phyloP scores from a whole-genome alignment of 1,140 invertebrate genomes.

The Kradibia gibbosae region DNA sequence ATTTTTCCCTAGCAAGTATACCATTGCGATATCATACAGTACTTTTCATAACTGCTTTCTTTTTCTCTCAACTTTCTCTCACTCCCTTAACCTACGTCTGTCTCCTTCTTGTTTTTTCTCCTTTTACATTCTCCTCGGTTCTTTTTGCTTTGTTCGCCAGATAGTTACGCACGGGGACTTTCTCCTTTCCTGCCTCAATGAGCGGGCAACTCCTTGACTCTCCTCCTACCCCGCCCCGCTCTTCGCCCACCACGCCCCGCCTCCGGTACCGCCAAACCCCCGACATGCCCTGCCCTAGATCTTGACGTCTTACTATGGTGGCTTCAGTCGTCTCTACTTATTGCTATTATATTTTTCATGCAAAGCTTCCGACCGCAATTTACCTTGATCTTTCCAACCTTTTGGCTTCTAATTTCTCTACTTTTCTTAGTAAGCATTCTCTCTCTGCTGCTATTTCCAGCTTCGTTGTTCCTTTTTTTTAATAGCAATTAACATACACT shows the following conservation, averaged over 20 bases:
- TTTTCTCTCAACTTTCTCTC: background rate
- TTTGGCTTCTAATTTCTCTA: conserved; percentile 24
- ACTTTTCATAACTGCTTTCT: conserved; percentile 9
- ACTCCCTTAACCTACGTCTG: background rate
- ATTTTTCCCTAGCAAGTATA: conserved; percentile 11
- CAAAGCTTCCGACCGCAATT: conserved; percentile 45
- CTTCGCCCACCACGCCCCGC: background rate
- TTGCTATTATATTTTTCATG: conserved; percentile 51
- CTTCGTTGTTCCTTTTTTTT: conserved; percentile 39
- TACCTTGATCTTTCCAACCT: conserved; percentile 29
- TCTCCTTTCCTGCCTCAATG: conserved; percentile 24
- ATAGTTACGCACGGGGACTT: conserved; percentile 6
- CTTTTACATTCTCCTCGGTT: too few relatives aligned
- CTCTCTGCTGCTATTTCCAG: background rate
- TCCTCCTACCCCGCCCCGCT: background rate
- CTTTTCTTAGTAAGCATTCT: background rate
- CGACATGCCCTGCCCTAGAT: conserved; percentile 13
- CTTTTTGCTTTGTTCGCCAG: background rate
- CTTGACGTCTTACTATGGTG: conserved; percentile 46
- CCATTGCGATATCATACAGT: conserved; percentile 36
- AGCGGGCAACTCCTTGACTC: background rate
- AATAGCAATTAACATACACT: conserved; percentile 35
- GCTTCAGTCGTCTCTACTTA: conserved; percentile 40
- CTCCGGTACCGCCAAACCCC: too few relatives aligned
- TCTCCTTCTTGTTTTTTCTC: background rate